Conservation (phyloP, 2,797 vertebrate species). For the Meda fulgida region DNA sequence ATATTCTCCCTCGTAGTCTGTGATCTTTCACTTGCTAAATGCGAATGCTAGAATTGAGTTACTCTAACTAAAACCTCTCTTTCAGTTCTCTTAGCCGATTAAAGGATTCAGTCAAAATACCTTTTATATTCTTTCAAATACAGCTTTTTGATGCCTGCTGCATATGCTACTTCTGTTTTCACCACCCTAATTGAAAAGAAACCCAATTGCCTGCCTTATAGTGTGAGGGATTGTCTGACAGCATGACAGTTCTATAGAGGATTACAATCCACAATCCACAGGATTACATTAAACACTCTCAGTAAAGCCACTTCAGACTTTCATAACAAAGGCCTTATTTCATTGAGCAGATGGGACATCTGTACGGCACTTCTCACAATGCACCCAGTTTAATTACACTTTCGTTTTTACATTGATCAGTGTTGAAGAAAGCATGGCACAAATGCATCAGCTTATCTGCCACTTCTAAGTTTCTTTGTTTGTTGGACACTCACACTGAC, state of each 20-base stretch:
- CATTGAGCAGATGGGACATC: constrained; percentile 48
- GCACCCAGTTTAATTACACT: constrained; percentile 14
- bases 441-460: neutral
- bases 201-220: constrained; percentile 20
- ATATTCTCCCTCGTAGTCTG: neutral
- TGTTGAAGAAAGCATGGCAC: neutral
- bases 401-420: constrained; percentile 21
- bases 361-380: constrained; percentile 8
- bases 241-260: constrained; percentile 45
- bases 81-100: constrained; percentile 6
- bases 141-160: constrained; percentile 11
- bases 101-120: neutral
- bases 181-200: constrained; percentile 25
- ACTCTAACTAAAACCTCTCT: constrained; percentile 3
- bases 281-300: constrained; percentile 59
- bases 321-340: constrained; percentile 49
- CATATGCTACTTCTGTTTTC: constrained; percentile 11
- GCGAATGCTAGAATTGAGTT: neutral
- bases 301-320: constrained; percentile 47
- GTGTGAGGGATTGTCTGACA: constrained; percentile 39
- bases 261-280: constrained; percentile 62
- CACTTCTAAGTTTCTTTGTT: constrained; percentile 2
- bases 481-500: neutral
- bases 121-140: neutral
- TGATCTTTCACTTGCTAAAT: constrained; percentile 11